Evolutionary conservation across 2,113 vertebrate genomes (phyloP).

Genomic region (Camelus dromedarius): DNA sequence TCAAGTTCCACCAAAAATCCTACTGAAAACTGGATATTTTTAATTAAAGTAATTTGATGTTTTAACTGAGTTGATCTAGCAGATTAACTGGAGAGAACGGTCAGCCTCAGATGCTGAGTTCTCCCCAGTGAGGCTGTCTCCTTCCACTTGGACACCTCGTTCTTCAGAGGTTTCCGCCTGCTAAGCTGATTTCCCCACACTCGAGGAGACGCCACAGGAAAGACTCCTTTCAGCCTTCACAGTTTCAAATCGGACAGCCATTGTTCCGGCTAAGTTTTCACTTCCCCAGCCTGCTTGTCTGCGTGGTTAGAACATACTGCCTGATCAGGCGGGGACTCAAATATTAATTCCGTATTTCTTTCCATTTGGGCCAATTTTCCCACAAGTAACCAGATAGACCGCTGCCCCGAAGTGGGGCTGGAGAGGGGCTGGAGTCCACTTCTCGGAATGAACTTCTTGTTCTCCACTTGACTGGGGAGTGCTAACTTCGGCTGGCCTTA

Average conservation of each 20-base stretch:
- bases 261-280: not conserved
- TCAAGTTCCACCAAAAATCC: not conserved
- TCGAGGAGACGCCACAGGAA: not conserved
- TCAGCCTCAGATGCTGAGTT: not conserved
- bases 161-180: not conserved
- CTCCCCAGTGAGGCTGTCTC: not conserved
- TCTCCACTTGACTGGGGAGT: not conserved
- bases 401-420: not conserved
- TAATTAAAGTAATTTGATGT: not conserved
- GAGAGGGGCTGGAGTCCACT: not conserved
- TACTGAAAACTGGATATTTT: not conserved
- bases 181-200: too few relatives aligned
- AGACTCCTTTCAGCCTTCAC: not conserved
- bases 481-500: not conserved
- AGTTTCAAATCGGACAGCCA: not conserved
- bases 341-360: not conserved
- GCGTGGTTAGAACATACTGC: accelerated
- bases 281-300: accelerated
- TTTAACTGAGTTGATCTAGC: not conserved
- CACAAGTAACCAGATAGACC: accelerated
- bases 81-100: not conserved
- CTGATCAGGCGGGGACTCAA: not conserved
- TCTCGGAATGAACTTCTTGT: accelerated
- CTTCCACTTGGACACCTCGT: not conserved
- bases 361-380: not conserved